Evolutionary conservation across 1,140 invertebrate species (phyloP).

Genomic region (Delia radicum): DNA sequence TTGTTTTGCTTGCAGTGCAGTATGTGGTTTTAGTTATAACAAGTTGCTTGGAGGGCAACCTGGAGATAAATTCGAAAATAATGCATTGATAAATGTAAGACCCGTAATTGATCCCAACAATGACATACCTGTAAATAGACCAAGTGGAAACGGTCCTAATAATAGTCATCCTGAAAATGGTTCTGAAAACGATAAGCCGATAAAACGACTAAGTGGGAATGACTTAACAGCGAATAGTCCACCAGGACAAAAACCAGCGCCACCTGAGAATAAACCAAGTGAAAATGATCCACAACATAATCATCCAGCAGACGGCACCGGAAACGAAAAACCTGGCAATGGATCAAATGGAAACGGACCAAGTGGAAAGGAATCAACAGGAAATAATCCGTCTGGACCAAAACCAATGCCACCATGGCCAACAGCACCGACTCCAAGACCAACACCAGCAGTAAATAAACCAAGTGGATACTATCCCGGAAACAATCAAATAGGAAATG

Average conservation of each 20-base stretch:
- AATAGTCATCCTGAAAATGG: neutral
- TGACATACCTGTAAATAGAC: too few relatives aligned
- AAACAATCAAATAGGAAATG: too few relatives aligned
- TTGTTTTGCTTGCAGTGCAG: neutral
- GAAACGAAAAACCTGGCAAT: too few relatives aligned
- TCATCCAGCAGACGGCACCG: too few relatives aligned
- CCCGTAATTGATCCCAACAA: constrained; percentile 6
- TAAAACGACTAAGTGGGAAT: neutral
- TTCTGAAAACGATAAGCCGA: neutral
- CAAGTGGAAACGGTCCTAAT: too few relatives aligned
- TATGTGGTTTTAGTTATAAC: neutral
- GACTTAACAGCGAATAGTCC: too few relatives aligned
- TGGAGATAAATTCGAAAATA: constrained; percentile 8
- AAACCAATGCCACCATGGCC: neutral
- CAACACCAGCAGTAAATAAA: too few relatives aligned
- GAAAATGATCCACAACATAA: too few relatives aligned
- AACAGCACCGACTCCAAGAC: neutral
- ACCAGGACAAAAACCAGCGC: neutral
- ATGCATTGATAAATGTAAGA: constrained; percentile 4
- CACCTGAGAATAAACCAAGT: too few relatives aligned
- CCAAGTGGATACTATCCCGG: too few relatives aligned
- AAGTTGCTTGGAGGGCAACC: constrained; percentile 20
- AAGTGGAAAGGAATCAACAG: too few relatives aligned
- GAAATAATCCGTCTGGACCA: neutral
- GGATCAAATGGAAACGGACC: too few relatives aligned